Conservation (phyloP, 2,113 vertebrate species). For the Acrocephalus kingi region DNA sequence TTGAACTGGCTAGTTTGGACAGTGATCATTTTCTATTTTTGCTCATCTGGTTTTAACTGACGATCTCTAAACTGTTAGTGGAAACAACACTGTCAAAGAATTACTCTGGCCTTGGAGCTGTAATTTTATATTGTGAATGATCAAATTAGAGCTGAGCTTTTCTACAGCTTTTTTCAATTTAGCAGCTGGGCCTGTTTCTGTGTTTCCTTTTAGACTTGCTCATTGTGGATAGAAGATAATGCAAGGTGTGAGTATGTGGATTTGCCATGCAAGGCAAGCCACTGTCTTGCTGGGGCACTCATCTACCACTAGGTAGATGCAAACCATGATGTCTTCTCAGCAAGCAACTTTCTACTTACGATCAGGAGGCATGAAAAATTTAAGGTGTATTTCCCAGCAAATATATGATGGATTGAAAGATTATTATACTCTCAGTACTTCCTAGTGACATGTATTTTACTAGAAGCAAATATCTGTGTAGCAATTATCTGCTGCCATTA, state of each 20-base stretch:
- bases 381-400: not conserved
- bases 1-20: not conserved
- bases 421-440: not conserved
- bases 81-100: not conserved
- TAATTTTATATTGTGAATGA: not conserved
- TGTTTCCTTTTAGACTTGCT: not conserved
- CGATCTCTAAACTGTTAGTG: not conserved
- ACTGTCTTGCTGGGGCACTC: not conserved
- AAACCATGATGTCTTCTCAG: not conserved
- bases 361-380: not conserved
- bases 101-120: not conserved
- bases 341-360: not conserved
- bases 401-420: not conserved
- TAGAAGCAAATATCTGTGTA: not conserved
- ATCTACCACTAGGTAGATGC: not conserved
- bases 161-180: not conserved
- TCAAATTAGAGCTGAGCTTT: not conserved
- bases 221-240: not conserved
- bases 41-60: not conserved
- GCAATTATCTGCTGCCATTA: not conserved
- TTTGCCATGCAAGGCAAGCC: not conserved
- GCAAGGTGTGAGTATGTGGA: not conserved
- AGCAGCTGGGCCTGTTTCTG: not conserved
- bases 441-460: not conserved
- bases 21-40: not conserved